Percentiles rank a stretch among this genome's conserved stretches.
Evolutionary conservation across 2,113 vertebrate genomes (phyloP).

Genomic region (Puffinus mauretanicus): DNA sequence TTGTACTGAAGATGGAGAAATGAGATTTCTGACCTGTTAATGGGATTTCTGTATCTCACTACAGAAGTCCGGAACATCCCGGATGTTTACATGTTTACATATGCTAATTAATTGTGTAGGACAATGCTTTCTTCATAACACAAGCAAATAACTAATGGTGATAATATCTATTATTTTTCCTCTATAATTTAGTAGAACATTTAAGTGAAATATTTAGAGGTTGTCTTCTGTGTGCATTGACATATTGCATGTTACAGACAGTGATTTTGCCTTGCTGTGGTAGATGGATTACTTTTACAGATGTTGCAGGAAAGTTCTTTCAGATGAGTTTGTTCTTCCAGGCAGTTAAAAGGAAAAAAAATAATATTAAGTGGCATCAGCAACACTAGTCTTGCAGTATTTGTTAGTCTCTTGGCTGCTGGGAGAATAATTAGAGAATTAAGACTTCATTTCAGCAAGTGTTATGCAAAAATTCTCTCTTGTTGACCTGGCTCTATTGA

Average conservation of each 20-base stretch:
- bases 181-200: not conserved
- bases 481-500: constrained; percentile 40
- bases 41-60: not conserved
- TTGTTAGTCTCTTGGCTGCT: constrained; percentile 22
- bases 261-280: not conserved
- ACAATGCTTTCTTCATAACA: not conserved
- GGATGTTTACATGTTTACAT: not conserved
- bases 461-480: constrained; percentile 25
- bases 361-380: not conserved
- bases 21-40: not conserved
- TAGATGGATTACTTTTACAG: not conserved
- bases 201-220: not conserved
- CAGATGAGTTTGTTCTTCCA: not conserved
- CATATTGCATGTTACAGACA: not conserved
- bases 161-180: not conserved
- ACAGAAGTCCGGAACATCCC: not conserved
- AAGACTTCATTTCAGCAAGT: constrained; percentile 21
- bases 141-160: not conserved
- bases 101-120: not conserved
- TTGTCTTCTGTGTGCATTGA: not conserved
- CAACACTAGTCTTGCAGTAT: not conserved
- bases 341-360: not conserved
- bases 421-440: constrained; percentile 8
- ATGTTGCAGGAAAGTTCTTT: not conserved
- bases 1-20: not conserved